These are phyloP conservation scores for Pholis gunnellus DNA, from an alignment of 2,113 vertebrate species.

Conservation along the genomic window DNA sequence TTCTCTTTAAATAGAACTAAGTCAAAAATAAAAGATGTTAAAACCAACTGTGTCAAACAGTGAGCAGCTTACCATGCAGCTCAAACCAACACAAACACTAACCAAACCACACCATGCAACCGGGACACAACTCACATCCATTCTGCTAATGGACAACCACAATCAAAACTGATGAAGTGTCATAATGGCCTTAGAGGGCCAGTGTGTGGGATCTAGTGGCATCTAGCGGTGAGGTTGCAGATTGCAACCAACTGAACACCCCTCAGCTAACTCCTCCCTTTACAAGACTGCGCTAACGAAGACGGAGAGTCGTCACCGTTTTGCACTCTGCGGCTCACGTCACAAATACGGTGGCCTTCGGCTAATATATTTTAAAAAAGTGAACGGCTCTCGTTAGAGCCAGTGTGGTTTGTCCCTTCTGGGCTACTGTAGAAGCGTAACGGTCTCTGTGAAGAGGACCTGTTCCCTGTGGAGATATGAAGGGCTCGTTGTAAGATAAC, in stretches of 20 bases:
- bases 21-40: neutral
- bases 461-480: no score
- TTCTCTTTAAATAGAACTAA: neutral
- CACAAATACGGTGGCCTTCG: neutral
- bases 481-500: no score
- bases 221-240: neutral
- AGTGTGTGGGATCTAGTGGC: neutral
- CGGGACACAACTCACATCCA: neutral
- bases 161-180: neutral
- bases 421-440: neutral
- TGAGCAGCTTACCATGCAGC: conserved; percentile 11
- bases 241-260: neutral
- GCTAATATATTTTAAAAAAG: neutral
- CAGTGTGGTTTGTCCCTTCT: neutral
- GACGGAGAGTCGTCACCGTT: no score
- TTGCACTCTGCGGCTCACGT: no score
- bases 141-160: neutral
- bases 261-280: neutral
- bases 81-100: conserved; percentile 14
- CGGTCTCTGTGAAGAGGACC: no score
- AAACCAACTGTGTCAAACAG: neutral
- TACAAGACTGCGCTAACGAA: neutral
- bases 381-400: no score
- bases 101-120: conserved; percentile 45
- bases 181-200: neutral